phyloP scores from a whole-genome alignment of 2,113 vertebrate genomes.

The Pterophyllum scalare region DNA sequence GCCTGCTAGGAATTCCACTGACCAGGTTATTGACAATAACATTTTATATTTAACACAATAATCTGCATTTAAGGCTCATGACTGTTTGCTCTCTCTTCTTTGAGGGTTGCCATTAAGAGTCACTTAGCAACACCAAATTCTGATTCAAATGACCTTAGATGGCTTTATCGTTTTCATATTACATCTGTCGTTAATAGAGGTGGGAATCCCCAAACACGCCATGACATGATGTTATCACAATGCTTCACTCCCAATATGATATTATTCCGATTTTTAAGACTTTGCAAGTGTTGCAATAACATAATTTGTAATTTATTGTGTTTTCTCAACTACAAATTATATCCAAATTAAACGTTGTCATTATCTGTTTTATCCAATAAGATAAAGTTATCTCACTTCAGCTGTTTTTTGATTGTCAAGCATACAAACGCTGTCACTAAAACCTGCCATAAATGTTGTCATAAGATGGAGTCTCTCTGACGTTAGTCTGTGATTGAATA shows the following conservation, averaged over 20 bases:
- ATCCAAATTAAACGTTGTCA: background rate
- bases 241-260: background rate
- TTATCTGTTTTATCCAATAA: background rate
- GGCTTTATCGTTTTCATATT: background rate
- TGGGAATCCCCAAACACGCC: background rate
- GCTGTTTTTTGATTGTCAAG: no score
- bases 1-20: conserved; percentile 88
- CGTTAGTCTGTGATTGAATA: background rate
- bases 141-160: background rate
- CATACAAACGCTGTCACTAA: background rate
- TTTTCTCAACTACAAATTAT: background rate
- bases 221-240: background rate
- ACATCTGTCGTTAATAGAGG: background rate
- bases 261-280: background rate
- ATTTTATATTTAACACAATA: background rate
- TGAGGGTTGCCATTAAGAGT: background rate
- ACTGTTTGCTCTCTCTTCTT: background rate
- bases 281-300: background rate
- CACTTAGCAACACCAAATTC: background rate
- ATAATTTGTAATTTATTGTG: background rate
- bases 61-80: background rate
- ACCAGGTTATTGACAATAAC: conserved; percentile 81
- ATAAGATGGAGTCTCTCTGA: background rate
- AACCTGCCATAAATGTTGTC: background rate
- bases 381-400: background rate